These are phyloP conservation scores for Sebastes nivosus DNA, from an alignment of 2,797 vertebrate genomes.

Conservation along the genomic window DNA sequence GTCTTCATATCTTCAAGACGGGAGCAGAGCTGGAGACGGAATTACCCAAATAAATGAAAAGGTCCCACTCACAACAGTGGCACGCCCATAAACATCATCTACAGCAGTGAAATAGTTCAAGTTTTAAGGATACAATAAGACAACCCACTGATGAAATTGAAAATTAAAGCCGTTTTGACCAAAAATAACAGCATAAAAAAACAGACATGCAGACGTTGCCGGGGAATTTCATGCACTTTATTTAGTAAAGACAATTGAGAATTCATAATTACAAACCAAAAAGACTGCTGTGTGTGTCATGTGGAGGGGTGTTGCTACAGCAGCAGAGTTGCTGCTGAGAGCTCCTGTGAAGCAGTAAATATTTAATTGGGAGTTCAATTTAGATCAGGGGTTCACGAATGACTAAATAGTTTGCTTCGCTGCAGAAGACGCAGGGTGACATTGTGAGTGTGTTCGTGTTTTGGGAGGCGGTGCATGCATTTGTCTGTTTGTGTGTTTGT, in stretches of 20 bases:
- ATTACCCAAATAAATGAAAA: not conserved
- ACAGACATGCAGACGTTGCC: not conserved
- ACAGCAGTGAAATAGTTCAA: not conserved
- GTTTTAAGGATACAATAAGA: not conserved
- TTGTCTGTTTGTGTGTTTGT: too few relatives aligned
- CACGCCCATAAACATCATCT: not conserved
- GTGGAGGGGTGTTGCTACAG: not conserved
- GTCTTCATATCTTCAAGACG: not conserved
- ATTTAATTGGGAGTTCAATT: constrained; percentile 30
- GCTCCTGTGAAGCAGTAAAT: constrained; percentile 23
- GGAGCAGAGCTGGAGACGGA: not conserved
- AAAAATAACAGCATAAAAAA: not conserved
- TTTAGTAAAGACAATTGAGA: not conserved
- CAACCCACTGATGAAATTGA: not conserved
- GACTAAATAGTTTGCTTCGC: constrained; percentile 1
- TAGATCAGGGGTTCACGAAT: not conserved
- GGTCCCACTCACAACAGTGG: too few relatives aligned
- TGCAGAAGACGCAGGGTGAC: constrained; percentile 3
- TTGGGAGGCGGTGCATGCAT: not conserved
- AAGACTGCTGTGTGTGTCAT: not conserved
- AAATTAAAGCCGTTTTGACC: not conserved
- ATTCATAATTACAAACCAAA: not conserved
- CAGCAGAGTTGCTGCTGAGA: not conserved
- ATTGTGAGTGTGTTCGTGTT: not conserved
- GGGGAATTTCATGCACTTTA: not conserved